Evolutionary conservation across 2,888 invertebrate species (phyloP), one percentile per base, ranked within the genome.

Genomic region (Lysandra coridon): DNA sequence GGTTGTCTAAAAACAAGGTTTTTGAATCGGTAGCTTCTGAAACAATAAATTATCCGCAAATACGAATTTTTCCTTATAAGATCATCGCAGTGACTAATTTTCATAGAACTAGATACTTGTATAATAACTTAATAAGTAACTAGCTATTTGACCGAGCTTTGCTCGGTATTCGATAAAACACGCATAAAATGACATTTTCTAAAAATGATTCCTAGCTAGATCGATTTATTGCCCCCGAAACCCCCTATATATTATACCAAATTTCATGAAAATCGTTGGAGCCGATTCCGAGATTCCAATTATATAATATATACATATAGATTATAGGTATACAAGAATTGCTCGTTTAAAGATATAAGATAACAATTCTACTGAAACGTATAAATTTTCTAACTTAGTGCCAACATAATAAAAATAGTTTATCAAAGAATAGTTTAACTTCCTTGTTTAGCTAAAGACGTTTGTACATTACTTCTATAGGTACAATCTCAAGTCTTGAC

Each of bases 1-100:
- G 76, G 76, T 33, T 76, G 76, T 76, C 57, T 30, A 76, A 76
- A 76, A 74, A 74, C 33, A 69, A 33, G 1, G 69, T 69, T 37
- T 33, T 69, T 12, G 2, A 69, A 1, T 62, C 17, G n/a, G n/a
- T 30, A 64, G 30, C 30, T 12, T 30, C 64, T 30, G 6, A 64
- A 30, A 64, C 10, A 64, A 64, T 23, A 23, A 62, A 23, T 40
- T 40, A 62, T 64, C 12, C 12, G 4, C 23, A 64, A 30, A 30
- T 2, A 1, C 30, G 30, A 4, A 64, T 4, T 30, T 64, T 30
- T 64, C 64, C 64, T 30, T 64, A 64, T 30, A 30, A 33, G 69
- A 69, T 69, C 33, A 69, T 69, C 33, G 14, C 12, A 69, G 14
- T 33, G 69, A 69, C 33, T 37, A 69, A 69, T 33, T 69, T 69